phyloP scores from a whole-genome alignment of 2,113 vertebrate species.

The Scopus umbretta region DNA sequence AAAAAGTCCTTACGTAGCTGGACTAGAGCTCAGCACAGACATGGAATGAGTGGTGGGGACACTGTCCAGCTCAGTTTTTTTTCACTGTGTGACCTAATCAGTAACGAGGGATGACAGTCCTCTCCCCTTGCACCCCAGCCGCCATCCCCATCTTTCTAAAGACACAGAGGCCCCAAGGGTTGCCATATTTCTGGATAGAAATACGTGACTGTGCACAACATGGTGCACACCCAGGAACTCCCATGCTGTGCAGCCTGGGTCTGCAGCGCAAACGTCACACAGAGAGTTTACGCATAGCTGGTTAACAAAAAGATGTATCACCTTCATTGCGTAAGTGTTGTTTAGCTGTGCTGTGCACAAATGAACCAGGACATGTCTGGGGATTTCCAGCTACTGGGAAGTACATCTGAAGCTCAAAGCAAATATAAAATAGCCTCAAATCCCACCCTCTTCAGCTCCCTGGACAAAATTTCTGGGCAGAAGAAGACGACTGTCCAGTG shows the following conservation, averaged over 20 bases:
- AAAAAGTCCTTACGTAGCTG: background rate
- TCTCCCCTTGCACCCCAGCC: background rate
- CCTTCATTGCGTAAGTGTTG: background rate
- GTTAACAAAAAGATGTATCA: background rate
- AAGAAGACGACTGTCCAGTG: background rate
- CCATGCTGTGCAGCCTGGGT: background rate
- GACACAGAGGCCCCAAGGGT: background rate
- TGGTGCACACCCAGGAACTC: background rate
- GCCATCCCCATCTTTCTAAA: too few species aligned
- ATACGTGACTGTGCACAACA: background rate
- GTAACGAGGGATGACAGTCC: background rate
- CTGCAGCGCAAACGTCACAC: background rate
- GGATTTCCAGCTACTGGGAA: background rate
- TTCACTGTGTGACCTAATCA: background rate
- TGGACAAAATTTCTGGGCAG: background rate
- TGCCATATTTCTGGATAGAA: background rate
- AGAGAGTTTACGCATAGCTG: background rate
- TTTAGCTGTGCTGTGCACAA: background rate
- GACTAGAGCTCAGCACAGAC: background rate
- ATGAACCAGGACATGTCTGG: background rate
- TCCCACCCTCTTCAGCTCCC: background rate
- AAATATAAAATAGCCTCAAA: background rate
- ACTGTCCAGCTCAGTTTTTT: background rate
- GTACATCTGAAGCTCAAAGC: background rate
- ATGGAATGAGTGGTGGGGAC: background rate